phyloP scores from a whole-genome alignment of 2,113 vertebrate genomes.

The Eleginops maclovinus region DNA sequence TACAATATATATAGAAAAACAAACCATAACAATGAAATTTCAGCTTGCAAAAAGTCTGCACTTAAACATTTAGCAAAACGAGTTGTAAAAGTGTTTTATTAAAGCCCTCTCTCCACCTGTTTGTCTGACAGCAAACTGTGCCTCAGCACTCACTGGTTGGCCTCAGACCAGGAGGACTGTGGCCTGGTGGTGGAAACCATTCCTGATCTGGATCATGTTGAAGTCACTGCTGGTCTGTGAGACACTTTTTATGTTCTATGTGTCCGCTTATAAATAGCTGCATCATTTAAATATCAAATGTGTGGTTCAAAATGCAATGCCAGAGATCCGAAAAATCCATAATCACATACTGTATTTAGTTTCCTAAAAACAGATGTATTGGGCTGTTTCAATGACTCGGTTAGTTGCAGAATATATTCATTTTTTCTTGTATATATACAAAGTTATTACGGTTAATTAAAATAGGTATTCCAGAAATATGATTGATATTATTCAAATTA shows the following conservation, averaged over 20 bases:
- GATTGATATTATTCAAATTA: no score
- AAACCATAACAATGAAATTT: no score
- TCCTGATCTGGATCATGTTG: slow-evolving; percentile 74
- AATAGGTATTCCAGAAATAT: no score
- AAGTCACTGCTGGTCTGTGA: slow-evolving; percentile 83
- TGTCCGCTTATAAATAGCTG: neutral
- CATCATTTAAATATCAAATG: neutral
- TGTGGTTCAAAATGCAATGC: neutral
- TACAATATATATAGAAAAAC: neutral
- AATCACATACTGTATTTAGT: neutral
- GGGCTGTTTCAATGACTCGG: no score
- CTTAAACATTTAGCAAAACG: no score
- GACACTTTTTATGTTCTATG: neutral
- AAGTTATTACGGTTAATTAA: no score
- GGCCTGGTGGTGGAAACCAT: slow-evolving; percentile 82
- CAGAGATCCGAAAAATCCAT: neutral
- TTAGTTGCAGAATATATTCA: no score
- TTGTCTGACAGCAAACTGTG: slow-evolving; percentile 69
- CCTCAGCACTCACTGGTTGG: slow-evolving; percentile 81
- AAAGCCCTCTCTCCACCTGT: neutral
- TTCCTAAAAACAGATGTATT: no score
- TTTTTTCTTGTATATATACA: no score
- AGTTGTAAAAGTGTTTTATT: neutral
- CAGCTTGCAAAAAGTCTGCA: no score
- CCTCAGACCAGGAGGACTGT: slow-evolving; percentile 81